These are phyloP conservation scores for Neostethus bicornis DNA, from an alignment of 2,797 vertebrate species.

Conservation along the genomic window DNA sequence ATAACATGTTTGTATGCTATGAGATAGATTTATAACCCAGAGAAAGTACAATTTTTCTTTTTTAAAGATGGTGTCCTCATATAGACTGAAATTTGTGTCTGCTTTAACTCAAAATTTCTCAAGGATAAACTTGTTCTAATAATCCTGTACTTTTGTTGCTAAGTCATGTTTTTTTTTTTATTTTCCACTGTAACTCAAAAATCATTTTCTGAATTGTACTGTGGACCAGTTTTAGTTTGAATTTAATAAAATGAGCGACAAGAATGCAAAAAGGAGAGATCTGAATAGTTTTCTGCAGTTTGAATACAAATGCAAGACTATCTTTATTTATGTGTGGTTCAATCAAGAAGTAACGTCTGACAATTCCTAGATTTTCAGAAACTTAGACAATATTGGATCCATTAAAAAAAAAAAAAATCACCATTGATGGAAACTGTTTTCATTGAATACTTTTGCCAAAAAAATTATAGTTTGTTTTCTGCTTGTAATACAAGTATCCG, in stretches of 20 bases:
- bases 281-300: not conserved
- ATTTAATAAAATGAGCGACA: not conserved
- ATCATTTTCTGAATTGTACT: constrained; percentile 27
- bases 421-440: no score
- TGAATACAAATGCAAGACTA: not conserved
- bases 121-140: constrained; percentile 27
- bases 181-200: constrained; percentile 14
- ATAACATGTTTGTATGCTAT: no score
- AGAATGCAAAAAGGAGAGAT: constrained; percentile 10
- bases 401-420: no score
- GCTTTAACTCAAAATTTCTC: constrained; percentile 33
- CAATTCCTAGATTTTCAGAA: no score
- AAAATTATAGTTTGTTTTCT: no score
- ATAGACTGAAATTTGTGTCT: constrained; percentile 20
- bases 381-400: no score
- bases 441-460: no score
- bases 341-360: no score
- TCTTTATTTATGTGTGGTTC: not conserved
- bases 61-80: constrained; percentile 14
- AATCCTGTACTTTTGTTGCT: constrained; percentile 24
- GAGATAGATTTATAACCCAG: no score
- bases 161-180: constrained; percentile 25
- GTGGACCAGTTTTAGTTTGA: not conserved
- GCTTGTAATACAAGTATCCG: no score
- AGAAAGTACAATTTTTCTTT: no score